Percentiles rank a stretch among this genome's conserved stretches.
Evolutionary conservation across 2,113 vertebrate species (phyloP).

Genomic region (Siniperca knerii): DNA sequence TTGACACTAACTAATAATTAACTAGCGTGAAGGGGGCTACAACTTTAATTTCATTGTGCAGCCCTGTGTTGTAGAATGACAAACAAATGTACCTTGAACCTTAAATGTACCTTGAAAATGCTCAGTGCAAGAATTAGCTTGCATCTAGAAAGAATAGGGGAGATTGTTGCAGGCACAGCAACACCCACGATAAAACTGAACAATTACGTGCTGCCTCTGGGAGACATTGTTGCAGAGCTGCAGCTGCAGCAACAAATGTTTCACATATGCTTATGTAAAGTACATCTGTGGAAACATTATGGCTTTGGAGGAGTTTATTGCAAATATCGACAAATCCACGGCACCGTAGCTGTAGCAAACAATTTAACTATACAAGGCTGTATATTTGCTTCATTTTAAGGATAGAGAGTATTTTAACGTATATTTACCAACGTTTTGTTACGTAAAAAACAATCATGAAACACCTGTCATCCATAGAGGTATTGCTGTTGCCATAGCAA

Average conservation of each 20-base stretch:
- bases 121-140: slow-evolving; percentile 1
- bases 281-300: background rate
- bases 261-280: background rate
- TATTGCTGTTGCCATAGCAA: slow-evolving; percentile 72
- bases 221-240: background rate
- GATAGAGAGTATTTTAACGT: background rate
- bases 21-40: no score
- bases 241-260: slow-evolving; percentile 1
- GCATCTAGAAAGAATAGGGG: background rate
- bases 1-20: background rate
- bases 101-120: background rate
- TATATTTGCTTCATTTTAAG: background rate
- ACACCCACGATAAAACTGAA: slow-evolving; percentile 39
- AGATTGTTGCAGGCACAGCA: slow-evolving; percentile 4
- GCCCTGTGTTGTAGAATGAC: no score
- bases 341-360: background rate
- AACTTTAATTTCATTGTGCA: no score
- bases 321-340: background rate
- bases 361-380: background rate
- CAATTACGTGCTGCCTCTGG: slow-evolving; percentile 4
- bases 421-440: slow-evolving; percentile 6
- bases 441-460: slow-evolving; percentile 13
- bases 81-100: no score
- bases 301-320: background rate
- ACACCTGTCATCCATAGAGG: slow-evolving; percentile 38